Percentiles rank a stretch among this genome's conserved stretches.
Conservation (phyloP, 2,113 vertebrate genomes). For the Nanger granti region DNA sequence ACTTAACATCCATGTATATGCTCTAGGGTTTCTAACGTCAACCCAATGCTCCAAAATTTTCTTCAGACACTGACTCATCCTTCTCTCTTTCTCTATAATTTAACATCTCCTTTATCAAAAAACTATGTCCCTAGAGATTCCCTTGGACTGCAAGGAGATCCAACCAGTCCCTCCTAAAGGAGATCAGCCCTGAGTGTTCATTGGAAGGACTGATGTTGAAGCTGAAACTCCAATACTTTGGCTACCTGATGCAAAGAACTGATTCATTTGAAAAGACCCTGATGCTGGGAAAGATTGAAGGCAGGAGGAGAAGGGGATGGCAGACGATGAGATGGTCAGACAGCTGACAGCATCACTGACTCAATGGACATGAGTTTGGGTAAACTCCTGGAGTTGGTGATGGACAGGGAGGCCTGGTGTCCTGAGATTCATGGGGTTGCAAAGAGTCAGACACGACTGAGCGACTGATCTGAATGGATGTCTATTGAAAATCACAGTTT, state of each 20-base stretch:
- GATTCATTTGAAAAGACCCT: neutral
- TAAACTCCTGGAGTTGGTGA: neutral
- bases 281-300: neutral
- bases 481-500: neutral
- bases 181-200: neutral
- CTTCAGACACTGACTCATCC: neutral
- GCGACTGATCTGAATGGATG: neutral
- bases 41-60: neutral
- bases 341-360: neutral
- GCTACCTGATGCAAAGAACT: rapidly evolving
- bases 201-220: neutral
- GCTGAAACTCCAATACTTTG: neutral
- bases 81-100: neutral
- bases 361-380: neutral
- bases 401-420: neutral
- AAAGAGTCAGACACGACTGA: rapidly evolving
- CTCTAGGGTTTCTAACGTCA: neutral
- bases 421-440: neutral
- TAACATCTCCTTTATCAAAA: neutral
- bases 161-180: neutral
- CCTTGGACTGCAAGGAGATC: neutral
- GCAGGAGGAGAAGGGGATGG: neutral
- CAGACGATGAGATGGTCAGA: neutral
- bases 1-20: neutral
- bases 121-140: neutral